Evolutionary conservation across 2,797 vertebrate genomes (phyloP), one percentile per base, ranked within the genome.

Genomic region (Cryptoblepharus egeriae): DNA sequence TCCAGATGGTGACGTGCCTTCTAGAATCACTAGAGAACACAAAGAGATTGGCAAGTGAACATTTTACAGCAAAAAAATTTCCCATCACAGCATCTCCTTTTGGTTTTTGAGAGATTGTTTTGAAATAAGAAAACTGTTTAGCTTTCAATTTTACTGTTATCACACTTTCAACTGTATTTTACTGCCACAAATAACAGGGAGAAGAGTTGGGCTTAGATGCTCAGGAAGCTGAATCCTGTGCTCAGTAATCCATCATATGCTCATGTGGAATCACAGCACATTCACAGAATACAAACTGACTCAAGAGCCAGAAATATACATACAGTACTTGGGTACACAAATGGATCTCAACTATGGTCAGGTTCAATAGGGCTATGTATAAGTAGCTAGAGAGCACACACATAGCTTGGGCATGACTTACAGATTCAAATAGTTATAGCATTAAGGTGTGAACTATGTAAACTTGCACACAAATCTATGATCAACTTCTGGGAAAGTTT

Each of bases 1-100:
- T 0, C 81, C 55, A 28, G 0, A 65, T 32, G 10, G 76, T 6
- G 90, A 71, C 22, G 75, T 81, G 30, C 85, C 91, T 70, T 91
- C 87, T n/a, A 98, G 92, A 16, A 87, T 74, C 72, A 97, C 97
- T 97, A 60, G 74, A 26, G 26, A 85, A 88, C 89, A 84, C 32
- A 90, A 79, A 79, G 26, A 67, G 26, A 74, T 73, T 67, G 37
- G 49, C 58, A 75, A 35, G 9, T 74, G 5, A 22, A 58, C 42
- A 24, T 49, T 58, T 73, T 39, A 37, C 57, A 77, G 20, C 8
- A 45, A 22, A 6, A 22, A 6, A 18, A 12, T 67, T 30, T 71
- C 24, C 35, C 49, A 52, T 26, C 45, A 30, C 60, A 74, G 35
- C 3, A 30, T 68, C 18, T 37, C 28, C 10, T 10, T 75, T 12